Base-by-base conservation (phyloP, 2,113 vertebrate genomes). In the Argyrosomus japonicus region DNA sequence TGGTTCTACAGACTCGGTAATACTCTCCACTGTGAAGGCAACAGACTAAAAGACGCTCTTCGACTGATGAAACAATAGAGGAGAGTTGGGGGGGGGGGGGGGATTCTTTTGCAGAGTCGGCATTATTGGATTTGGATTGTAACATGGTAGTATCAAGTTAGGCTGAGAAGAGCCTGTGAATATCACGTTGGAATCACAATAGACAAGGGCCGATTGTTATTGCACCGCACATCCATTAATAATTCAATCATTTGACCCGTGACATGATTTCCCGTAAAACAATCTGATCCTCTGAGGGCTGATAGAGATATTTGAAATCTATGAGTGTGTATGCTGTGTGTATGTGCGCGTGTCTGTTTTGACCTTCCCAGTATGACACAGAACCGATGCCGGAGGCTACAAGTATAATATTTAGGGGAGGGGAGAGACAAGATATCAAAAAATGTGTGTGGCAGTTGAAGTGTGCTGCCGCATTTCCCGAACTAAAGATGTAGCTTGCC, bases 231-330 rank as follows among this genome's bases (percentile, higher is more conserved):
- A 74, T 65, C 70, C 94, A 95, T 95, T 94, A 94, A 95, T 95
- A 94, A 94, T 95, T 94, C 94, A 95, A 91, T 94, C 93, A 91
- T 94, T 93, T 95, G 94, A 95, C 94, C 94, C 83, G 36, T 93
- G 93, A 95, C 94, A 94, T 84, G 91, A 90, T 93, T 95, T 95
- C 92, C 93, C 86, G 93, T 94, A 94, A 95, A 94, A 93, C 90
- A 93, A 94, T 93, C 91, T 87, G 79, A 91, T 91, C 90, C 89
- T 92, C 87, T 51, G 86, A 91, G 91, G 87, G 72, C 82, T 81
- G 89, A 91, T 88, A 64, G 84, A 89, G 83, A 94, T 93, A 91
- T 92, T 82, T 83, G 60, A 92, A 92, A 91, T 93, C 89, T 82
- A 73, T 77, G 87, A 68, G 68, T 61, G 58, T 77, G 82, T 84